A percentile compares a stretch with the other conserved stretches of the same genome.
Conservation (phyloP, 2,797 vertebrate species). For the Nannoperca obscura region DNA sequence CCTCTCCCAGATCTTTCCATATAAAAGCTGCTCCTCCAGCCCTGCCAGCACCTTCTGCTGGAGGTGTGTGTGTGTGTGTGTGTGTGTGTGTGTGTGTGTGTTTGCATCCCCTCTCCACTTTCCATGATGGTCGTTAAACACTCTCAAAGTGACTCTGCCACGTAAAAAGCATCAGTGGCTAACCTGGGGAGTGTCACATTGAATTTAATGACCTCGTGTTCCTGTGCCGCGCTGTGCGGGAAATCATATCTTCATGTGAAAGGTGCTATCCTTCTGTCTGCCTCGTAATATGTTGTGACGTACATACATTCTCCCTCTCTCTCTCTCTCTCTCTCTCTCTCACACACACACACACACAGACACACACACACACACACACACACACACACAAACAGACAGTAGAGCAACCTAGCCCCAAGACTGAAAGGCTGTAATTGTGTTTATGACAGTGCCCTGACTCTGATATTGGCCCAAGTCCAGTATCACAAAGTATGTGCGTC, state of each 20-base stretch:
- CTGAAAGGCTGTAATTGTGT: constrained; percentile 77
- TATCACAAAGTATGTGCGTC: constrained; percentile 28
- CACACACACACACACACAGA: constrained; percentile 33
- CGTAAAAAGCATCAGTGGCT: constrained; percentile 75
- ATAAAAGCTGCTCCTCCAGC: constrained; percentile 66
- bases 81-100: constrained; percentile 15
- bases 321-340: not conserved
- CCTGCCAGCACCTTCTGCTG: constrained; percentile 10
- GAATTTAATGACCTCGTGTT: constrained; percentile 84
- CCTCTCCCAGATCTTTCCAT: constrained; percentile 38
- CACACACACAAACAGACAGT: constrained; percentile 35
- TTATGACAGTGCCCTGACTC: constrained; percentile 74
- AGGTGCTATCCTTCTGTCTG: constrained; percentile 68
- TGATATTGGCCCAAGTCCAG: constrained; percentile 68
- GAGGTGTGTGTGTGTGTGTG: constrained; percentile 27
- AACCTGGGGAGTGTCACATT: constrained; percentile 83
- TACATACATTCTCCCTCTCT: constrained; percentile 33
- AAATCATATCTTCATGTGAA: constrained; percentile 77
- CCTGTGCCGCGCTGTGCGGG: constrained; percentile 52
- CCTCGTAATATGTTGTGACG: constrained; percentile 72
- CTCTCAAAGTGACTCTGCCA: constrained; percentile 81
- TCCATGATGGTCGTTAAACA: constrained; percentile 80
- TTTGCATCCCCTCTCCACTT: constrained; percentile 56
- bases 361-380: constrained; percentile 26
- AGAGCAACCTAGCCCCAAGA: constrained; percentile 43